These are phyloP conservation scores for Ctenomys sociabilis DNA, from an alignment of 2,113 vertebrate species.

Conservation along the genomic window DNA sequence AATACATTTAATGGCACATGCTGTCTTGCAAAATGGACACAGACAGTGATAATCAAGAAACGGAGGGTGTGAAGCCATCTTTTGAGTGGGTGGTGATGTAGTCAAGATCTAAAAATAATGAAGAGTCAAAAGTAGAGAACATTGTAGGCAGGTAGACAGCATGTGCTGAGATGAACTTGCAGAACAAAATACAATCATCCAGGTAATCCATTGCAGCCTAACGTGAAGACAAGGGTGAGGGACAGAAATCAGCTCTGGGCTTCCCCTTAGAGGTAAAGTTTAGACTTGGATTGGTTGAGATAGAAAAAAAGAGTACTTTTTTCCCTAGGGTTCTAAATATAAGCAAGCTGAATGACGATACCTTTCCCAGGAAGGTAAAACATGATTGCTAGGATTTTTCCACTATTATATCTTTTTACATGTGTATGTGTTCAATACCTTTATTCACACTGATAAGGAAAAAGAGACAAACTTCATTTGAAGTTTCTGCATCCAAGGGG, in stretches of 20 bases:
- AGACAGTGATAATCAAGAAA: neutral
- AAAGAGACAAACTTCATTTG: neutral
- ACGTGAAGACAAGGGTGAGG: neutral
- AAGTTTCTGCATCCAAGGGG: neutral
- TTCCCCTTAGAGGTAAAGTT: neutral
- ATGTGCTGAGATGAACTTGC: neutral
- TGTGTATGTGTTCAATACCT: neutral
- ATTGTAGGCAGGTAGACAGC: neutral
- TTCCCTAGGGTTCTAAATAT: neutral
- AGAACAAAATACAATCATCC: neutral
- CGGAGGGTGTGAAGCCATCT: neutral
- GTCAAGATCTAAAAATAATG: neutral
- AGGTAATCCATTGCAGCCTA: neutral
- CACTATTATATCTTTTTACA: neutral
- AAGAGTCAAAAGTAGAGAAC: neutral
- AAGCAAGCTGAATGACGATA: neutral
- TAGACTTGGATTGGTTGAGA: neutral
- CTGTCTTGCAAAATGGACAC: neutral
- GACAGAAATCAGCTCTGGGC: neutral
- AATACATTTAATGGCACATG: neutral
- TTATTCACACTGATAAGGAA: neutral
- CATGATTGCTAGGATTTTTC: neutral
- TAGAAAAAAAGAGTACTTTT: neutral
- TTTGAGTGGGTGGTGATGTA: neutral
- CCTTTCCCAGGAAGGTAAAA: neutral